Base-by-base conservation (phyloP, 1,140 invertebrate genomes). In the Nasonia giraulti region DNA sequence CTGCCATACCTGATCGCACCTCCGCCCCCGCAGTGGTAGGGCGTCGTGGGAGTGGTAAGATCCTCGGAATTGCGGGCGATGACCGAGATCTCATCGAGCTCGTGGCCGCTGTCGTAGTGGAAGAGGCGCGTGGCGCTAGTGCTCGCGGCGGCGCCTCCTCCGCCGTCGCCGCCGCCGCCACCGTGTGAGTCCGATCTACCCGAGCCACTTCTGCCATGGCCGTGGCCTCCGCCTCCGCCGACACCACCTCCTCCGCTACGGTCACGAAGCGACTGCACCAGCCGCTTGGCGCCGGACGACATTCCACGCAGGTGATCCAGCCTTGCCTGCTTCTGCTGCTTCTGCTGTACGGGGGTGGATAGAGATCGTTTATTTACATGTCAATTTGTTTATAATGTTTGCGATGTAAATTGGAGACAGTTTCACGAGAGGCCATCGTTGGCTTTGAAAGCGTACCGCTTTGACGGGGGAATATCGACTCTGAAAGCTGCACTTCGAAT, bases 61-160 rank as follows among this genome's bases (percentile, higher is more conserved):
- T 88, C 94, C 89, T 89, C 94, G 92, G 80, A 93, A 92, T 87
- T 93, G 92, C 85, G 94, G 87, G 95, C 95, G 75, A 96, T 96
- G 85, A 97, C 95, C 50, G 96, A 95, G 88, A 97, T 96, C 92
- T 97, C 96, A 87, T 97, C 96, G 75, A 96, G 93, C 88, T 96
- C 96, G 92, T 96, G 95, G 82, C 94, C 94, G 86, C 93, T 94
- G 87, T 94, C 95, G 86, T 92, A 92, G 83, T 92, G 90, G 73
- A 89, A 93, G 66, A 92, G 89, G 78, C 91, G 91, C 44, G 92
- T 93, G 11, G 92, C 92, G 83, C 93, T 93, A 82, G 94, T 94
- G 87, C 91, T 93, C 1, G 81, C 85, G 2, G 62, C 68, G 44
- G 91, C 90, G 17, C 92, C 92, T 71, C 93, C 90, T 76, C 93